phyloP scores from a whole-genome alignment of 2,113 vertebrate species.

The Pomatostomus ruficeps region DNA sequence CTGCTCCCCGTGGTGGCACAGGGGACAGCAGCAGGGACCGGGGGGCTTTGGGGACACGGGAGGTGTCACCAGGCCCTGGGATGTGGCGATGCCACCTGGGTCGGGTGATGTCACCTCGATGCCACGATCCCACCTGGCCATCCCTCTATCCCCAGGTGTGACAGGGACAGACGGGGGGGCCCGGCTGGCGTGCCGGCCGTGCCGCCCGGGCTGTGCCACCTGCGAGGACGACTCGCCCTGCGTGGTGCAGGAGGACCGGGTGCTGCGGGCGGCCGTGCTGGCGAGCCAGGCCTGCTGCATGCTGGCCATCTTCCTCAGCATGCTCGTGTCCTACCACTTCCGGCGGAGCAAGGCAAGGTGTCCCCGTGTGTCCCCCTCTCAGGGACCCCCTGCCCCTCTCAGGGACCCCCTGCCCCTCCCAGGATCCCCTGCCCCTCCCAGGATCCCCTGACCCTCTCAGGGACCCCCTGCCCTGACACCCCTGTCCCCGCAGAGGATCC shows the following conservation, averaged over 20 bases:
- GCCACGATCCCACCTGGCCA: rapidly evolving
- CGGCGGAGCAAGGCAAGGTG: constrained; percentile 79
- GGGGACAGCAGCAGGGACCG: background rate
- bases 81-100: too few relatives aligned
- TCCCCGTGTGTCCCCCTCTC: too few relatives aligned
- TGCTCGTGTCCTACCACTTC: constrained; percentile 85
- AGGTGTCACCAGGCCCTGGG: too few relatives aligned
- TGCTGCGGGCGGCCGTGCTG: constrained; percentile 75
- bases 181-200: background rate
- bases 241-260: constrained; percentile 79
- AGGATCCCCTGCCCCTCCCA: too few relatives aligned
- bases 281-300: constrained; percentile 86
- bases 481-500: constrained; percentile 81
- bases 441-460: too few relatives aligned
- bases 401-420: too few relatives aligned
- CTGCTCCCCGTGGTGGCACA: rapidly evolving
- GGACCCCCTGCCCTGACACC: too few relatives aligned
- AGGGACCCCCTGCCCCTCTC: too few relatives aligned
- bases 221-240: constrained; percentile 84
- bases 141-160: background rate
- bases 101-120: rapidly evolving
- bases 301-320: constrained; percentile 87
- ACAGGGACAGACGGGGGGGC: background rate
- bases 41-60: background rate
- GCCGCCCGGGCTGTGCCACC: background rate